phyloP scores from a whole-genome alignment of 2,888 invertebrate genomes.

The Unio delphinus region DNA sequence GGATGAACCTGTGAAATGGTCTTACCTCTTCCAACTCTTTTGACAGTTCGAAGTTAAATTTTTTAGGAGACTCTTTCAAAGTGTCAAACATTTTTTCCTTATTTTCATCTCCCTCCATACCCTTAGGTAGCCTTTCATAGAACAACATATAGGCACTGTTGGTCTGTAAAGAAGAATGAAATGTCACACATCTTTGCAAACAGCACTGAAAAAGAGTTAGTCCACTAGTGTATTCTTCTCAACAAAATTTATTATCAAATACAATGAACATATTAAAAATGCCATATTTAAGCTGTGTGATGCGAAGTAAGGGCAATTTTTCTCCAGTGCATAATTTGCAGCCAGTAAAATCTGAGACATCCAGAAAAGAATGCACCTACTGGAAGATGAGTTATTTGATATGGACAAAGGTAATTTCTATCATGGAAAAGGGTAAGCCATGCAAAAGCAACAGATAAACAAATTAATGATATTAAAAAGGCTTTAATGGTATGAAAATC shows the following conservation, averaged over 20 bases:
- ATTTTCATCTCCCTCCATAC: slow-evolving; percentile 30
- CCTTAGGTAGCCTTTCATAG: slow-evolving; percentile 81
- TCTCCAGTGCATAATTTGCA: too few relatives aligned
- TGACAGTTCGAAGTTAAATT: slow-evolving; percentile 77
- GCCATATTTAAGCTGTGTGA: too few relatives aligned
- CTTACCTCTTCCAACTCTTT: slow-evolving; percentile 83
- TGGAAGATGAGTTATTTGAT: too few relatives aligned
- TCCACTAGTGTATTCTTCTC: neutral
- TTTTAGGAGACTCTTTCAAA: slow-evolving; percentile 58
- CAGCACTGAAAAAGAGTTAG: neutral
- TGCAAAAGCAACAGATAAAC: too few relatives aligned
- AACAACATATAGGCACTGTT: slow-evolving; percentile 98
- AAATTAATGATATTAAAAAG: too few relatives aligned
- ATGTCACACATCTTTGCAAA: neutral
- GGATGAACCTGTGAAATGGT: neutral
- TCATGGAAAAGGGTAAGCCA: too few relatives aligned
- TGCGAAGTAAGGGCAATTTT: too few relatives aligned
- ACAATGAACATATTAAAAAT: too few relatives aligned
- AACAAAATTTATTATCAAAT: neutral
- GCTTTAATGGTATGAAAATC: too few relatives aligned
- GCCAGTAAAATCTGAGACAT: too few relatives aligned
- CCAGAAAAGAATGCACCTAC: too few relatives aligned
- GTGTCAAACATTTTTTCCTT: slow-evolving; percentile 11
- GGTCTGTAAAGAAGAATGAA: slow-evolving; percentile 74
- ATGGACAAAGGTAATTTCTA: too few relatives aligned